Evolutionary conservation across 2,888 invertebrate species (phyloP), one percentile per base, ranked within the genome.

Genomic region (Maniola hyperantus): DNA sequence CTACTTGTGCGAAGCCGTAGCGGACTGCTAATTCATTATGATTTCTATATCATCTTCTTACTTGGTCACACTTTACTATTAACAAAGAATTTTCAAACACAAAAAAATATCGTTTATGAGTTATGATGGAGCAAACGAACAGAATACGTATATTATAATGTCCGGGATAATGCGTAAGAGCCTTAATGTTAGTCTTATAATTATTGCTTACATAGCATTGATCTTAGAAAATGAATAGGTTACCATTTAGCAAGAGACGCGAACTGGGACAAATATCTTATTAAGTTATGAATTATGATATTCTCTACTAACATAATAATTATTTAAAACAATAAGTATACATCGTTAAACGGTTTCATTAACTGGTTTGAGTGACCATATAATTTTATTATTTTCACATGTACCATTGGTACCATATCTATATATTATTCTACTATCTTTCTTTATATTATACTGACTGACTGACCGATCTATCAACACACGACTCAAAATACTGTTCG

Each of bases 161-260:
- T 39, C 10, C 4, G 8, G 39, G 39, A 44, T 44, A 44, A 6
- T 44, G 44, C n/a, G 44, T n/a, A n/a, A 44, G 44, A 44, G 6
- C 44, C 44, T n/a, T 44, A 44, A 44, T 44, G 13, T 13, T 6
- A 44, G 44, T n/a, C 44, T 44, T 44, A n/a, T n/a, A 44, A 44
- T n/a, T 44, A 44, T 44, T 44, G 44, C 44, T 44, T 44, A 44
- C 44, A n/a, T n/a, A 44, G 44, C 44, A n/a, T n/a, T 44, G 44
- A 44, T 44, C 44, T 44, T 44, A 44, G 11, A 44, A 11, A 44
- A n/a, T 44, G n/a, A n/a, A 8, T 36, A 36, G 44, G n/a, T 44
- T 44, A 44, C n/a, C 44, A 44, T 13, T 11, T 44, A n/a, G 10
- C 13, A 44, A n/a, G 11, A 11, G 44, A 44, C 11, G n/a, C 11